phyloP scores from a whole-genome alignment of 2,888 invertebrate genomes.

The Melinaea marsaeus region DNA sequence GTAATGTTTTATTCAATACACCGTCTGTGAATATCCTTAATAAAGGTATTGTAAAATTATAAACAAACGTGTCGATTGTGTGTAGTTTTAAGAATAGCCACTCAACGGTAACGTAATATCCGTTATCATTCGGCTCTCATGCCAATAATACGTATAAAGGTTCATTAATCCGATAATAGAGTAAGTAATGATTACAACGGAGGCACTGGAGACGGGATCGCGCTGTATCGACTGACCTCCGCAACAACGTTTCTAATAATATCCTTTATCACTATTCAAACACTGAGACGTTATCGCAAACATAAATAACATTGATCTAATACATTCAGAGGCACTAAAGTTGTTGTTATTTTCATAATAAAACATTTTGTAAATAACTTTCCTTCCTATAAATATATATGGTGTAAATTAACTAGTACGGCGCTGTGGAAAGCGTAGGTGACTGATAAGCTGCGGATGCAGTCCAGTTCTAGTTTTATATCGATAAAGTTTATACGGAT shows the following conservation, averaged over 20 bases:
- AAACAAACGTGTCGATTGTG: conserved; percentile 8
- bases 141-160: conserved; percentile 42
- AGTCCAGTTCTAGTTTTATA: conserved; percentile 52
- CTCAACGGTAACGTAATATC: conserved; percentile 27
- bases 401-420: conserved; percentile 27
- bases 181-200: conserved; percentile 45
- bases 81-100: conserved; percentile 23
- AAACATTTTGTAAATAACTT: conserved; percentile 7
- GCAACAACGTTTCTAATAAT: conserved; percentile 61
- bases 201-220: conserved; percentile 50
- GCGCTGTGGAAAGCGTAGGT: conserved; percentile 55
- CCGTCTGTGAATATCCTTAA: neutral
- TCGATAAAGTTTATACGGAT: conserved; percentile 41
- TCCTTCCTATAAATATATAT: conserved; percentile 8
- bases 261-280: conserved; percentile 51
- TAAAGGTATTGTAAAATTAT: conserved; percentile 6
- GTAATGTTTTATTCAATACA: neutral
- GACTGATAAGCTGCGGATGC: conserved; percentile 54
- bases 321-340: too few species aligned
- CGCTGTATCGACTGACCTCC: conserved; percentile 55
- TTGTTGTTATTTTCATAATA: neutral
- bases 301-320: too few species aligned
- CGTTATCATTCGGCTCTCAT: conserved; percentile 30
- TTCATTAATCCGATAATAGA: conserved; percentile 61
- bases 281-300: conserved; percentile 9